phyloP scores from a whole-genome alignment of 2,113 vertebrate genomes.

The Oncorhynchus keta region DNA sequence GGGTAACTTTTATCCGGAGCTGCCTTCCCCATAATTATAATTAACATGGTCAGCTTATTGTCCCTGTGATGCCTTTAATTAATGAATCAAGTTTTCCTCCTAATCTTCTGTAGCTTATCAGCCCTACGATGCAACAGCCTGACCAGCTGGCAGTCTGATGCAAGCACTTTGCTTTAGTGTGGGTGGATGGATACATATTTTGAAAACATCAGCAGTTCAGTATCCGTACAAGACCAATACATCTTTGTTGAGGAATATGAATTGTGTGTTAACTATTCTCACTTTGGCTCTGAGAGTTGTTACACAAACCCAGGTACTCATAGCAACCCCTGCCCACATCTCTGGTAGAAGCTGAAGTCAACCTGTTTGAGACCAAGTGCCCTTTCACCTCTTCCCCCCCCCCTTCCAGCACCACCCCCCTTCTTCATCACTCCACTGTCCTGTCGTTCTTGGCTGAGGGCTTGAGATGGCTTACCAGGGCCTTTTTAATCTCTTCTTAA shows the following conservation, averaged over 20 bases:
- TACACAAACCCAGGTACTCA: too few relatives aligned
- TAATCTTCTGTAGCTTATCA: conserved; percentile 63
- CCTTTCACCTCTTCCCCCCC: too few relatives aligned
- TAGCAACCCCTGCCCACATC: too few relatives aligned
- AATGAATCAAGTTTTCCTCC: conserved; percentile 67
- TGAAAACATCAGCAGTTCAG: conserved; percentile 21
- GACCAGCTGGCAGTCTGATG: conserved; percentile 55
- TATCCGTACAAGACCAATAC: not conserved
- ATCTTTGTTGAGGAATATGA: conserved; percentile 1
- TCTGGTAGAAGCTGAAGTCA: conserved; percentile 13
- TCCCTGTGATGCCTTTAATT: conserved; percentile 67
- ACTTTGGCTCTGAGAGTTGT: conserved; percentile 4
- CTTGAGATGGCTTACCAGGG: conserved; percentile 64
- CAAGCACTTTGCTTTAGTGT: conserved; percentile 50
- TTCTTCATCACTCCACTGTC: not conserved
- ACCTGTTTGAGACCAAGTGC: not conserved
- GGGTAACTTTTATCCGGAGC: too few relatives aligned
- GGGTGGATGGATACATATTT: too few relatives aligned
- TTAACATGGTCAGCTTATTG: conserved; percentile 63
- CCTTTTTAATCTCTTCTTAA: conserved; percentile 66
- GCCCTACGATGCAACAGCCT: conserved; percentile 43
- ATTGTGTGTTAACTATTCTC: not conserved
- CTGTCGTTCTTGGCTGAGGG: conserved; percentile 30
- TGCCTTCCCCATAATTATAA: conserved; percentile 30
- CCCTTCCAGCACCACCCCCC: not conserved